Evolutionary conservation across 2,797 vertebrate genomes (phyloP).

Genomic region (Bovichtus diacanthus): DNA sequence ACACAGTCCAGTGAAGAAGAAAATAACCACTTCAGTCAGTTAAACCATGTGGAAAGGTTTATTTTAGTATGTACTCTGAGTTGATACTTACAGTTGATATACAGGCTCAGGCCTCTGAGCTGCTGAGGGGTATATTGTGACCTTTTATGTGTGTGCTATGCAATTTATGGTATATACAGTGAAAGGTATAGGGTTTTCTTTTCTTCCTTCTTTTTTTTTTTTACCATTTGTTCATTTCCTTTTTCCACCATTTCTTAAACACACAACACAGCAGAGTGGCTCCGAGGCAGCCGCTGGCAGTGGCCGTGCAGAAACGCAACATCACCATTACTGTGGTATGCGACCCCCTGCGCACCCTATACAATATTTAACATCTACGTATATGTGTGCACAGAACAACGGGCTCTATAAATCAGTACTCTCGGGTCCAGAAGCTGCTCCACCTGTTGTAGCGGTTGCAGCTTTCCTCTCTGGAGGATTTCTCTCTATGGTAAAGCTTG

Average conservation of each 20-base stretch:
- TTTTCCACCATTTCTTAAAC: constrained; percentile 14
- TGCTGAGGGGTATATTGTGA: background rate
- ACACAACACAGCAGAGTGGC: background rate
- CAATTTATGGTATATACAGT: background rate
- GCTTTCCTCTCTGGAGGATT: constrained; percentile 8
- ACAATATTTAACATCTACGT: constrained; percentile 22
- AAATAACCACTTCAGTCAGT: constrained; percentile 10
- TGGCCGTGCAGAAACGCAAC: constrained; percentile 14
- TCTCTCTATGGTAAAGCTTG: constrained; percentile 16
- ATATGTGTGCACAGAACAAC: constrained; percentile 8
- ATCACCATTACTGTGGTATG: constrained; percentile 47
- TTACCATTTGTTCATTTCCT: background rate
- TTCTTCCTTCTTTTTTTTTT: background rate
- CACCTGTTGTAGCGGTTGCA: background rate
- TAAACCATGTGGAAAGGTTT: background rate
- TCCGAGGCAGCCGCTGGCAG: background rate
- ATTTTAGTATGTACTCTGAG: constrained; percentile 4
- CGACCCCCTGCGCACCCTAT: constrained; percentile 1
- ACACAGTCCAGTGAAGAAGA: constrained; percentile 6
- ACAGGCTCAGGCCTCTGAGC: background rate
- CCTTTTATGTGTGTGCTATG: background rate
- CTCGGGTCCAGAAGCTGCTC: background rate
- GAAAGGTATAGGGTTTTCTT: background rate
- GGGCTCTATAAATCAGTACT: constrained; percentile 11
- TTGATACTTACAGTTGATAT: background rate